Percentiles rank a stretch among this genome's conserved stretches.
These are phyloP conservation scores for Myotis pilosus DNA, from an alignment of 2,797 vertebrate species.

Conservation along the genomic window DNA sequence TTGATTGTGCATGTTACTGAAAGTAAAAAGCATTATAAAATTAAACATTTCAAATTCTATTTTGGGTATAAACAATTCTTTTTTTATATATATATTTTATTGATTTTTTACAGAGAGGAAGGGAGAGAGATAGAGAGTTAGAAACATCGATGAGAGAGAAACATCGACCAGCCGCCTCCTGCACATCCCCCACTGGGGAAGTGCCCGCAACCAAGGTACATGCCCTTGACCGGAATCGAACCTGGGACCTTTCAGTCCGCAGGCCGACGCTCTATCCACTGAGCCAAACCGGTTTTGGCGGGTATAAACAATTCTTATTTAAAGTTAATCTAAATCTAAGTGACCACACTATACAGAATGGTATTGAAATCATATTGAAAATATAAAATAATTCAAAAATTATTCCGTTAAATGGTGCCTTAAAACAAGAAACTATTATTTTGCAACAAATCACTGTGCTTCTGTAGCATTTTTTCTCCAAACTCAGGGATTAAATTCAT, in stretches of 20 bases:
- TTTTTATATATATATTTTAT: too few relatives aligned
- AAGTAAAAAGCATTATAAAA: conserved; percentile 1
- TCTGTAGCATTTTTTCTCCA: not conserved
- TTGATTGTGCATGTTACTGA: not conserved
- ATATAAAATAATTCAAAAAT: not conserved
- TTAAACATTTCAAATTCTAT: not conserved
- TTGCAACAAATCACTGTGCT: not conserved
- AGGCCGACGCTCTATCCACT: too few relatives aligned
- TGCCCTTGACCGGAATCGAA: too few relatives aligned
- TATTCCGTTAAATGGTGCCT: not conserved
- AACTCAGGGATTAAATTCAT: not conserved
- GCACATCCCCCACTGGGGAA: too few relatives aligned
- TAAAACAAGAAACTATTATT: not conserved
- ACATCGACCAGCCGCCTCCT: too few relatives aligned
- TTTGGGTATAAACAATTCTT: not conserved
- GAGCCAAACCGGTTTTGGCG: too few relatives aligned
- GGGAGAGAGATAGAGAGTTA: too few relatives aligned
- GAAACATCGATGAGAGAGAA: too few relatives aligned
- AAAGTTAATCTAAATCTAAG: not conserved
- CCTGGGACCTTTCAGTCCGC: too few relatives aligned
- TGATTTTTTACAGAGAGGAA: too few relatives aligned
- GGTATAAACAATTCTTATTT: not conserved
- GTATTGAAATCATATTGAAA: not conserved
- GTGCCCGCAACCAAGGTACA: too few relatives aligned
- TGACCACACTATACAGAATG: not conserved